Conservation (phyloP, 2,888 invertebrate species). For the Molorchus minor region DNA sequence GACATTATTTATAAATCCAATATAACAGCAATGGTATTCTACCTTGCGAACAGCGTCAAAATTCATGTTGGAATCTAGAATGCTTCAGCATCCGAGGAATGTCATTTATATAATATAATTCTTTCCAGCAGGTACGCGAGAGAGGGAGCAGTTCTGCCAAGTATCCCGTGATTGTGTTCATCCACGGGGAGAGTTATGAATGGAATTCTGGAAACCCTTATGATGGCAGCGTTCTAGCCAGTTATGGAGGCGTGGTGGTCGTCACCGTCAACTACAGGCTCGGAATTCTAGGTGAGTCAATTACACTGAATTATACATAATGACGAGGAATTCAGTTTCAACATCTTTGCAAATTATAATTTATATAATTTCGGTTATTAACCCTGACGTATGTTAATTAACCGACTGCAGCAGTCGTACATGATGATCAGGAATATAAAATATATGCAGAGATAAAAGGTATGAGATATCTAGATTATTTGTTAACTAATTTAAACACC, state of each 20-base stretch:
- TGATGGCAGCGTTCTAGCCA: slow-evolving; percentile 94
- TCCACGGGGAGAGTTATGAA: slow-evolving; percentile 95
- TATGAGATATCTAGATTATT: too few species aligned
- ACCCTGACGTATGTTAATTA: too few species aligned
- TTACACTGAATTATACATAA: slow-evolving; percentile 37
- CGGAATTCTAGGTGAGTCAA: slow-evolving; percentile 78
- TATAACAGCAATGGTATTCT: too few species aligned
- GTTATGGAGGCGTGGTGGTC: slow-evolving; percentile 89
- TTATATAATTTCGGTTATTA: background rate
- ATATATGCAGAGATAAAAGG: too few species aligned
- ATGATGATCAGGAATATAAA: too few species aligned
- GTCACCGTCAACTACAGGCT: slow-evolving; percentile 86
- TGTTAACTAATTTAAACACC: too few species aligned
- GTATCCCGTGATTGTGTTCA: slow-evolving; percentile 92
- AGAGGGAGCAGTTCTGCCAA: slow-evolving; percentile 65
- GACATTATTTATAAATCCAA: too few species aligned
- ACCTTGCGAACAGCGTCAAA: too few species aligned
- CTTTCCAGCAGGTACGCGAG: slow-evolving; percentile 65
- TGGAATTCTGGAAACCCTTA: slow-evolving; percentile 99
- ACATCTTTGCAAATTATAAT: background rate
- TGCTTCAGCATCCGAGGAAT: slow-evolving; percentile 17
- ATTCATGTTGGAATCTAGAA: slow-evolving; percentile 23
- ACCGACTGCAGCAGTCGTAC: too few species aligned
- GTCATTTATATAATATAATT: slow-evolving; percentile 31
- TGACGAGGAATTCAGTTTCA: slow-evolving; percentile 5